Conservation (phyloP, 2,113 vertebrate genomes). For the Stictonetta naevosa region DNA sequence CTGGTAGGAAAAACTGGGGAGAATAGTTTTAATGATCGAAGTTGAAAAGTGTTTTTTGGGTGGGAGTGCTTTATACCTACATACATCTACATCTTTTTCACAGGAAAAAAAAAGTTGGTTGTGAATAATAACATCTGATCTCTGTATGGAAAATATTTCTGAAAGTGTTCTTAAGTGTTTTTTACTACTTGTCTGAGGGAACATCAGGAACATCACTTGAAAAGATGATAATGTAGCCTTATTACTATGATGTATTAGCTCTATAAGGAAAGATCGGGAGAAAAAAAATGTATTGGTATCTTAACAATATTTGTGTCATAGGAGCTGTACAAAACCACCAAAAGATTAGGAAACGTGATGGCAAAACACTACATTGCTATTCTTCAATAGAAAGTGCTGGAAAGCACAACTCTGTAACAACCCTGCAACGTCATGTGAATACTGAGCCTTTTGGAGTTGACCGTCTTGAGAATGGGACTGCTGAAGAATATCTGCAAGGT, state of each 20-base stretch:
- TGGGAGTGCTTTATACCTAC: background rate
- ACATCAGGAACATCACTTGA: background rate
- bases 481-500: background rate
- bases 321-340: slow-evolving; percentile 6
- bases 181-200: background rate
- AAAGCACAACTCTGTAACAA: slow-evolving; percentile 3
- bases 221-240: background rate
- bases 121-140: background rate
- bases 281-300: background rate
- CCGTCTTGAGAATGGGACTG: background rate
- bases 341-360: background rate
- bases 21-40: background rate
- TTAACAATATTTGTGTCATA: slow-evolving; percentile 5
- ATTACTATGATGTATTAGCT: background rate
- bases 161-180: background rate
- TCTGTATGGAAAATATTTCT: background rate
- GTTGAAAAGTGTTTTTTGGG: background rate
- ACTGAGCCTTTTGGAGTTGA: background rate
- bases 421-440: slow-evolving; percentile 6
- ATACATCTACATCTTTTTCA: background rate
- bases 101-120: background rate
- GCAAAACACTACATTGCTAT: background rate
- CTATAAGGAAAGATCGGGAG: background rate
- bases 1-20: background rate
- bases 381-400: background rate